Conservation (phyloP, 2,113 vertebrate genomes). For the Heliornis fulica region DNA sequence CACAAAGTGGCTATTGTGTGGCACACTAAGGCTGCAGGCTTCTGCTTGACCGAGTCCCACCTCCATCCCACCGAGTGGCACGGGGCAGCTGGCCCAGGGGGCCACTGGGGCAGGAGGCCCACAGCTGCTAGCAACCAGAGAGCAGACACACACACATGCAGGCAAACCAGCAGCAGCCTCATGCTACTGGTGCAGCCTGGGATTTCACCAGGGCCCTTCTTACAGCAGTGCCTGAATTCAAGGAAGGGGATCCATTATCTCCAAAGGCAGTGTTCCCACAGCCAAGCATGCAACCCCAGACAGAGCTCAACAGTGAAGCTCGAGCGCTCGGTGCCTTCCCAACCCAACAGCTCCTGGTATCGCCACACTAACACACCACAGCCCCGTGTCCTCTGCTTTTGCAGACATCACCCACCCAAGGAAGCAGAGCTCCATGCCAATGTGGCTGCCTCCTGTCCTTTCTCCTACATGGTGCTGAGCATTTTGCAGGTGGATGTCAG, state of each 20-base stretch:
- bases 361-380: background rate
- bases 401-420: background rate
- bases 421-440: background rate
- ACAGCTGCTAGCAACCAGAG: background rate
- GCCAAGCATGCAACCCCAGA: background rate
- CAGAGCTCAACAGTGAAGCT: background rate
- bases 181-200: accelerated
- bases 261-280: background rate
- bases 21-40: background rate
- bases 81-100: accelerated
- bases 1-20: slow-evolving; percentile 35
- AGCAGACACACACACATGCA: accelerated
- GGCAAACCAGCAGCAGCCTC: background rate
- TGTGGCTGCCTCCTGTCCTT: accelerated
- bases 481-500: background rate
- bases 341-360: background rate
- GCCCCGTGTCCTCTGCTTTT: background rate
- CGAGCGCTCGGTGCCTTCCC: background rate
- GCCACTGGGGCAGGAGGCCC: background rate
- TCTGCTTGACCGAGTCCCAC: background rate
- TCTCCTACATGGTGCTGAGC: accelerated
- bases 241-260: accelerated
- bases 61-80: background rate
- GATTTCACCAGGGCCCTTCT: background rate
- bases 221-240: background rate